Percentiles rank a stretch among this genome's conserved stretches.
Evolutionary conservation across 2,888 invertebrate species (phyloP).

Genomic region (Brachyptera putata): DNA sequence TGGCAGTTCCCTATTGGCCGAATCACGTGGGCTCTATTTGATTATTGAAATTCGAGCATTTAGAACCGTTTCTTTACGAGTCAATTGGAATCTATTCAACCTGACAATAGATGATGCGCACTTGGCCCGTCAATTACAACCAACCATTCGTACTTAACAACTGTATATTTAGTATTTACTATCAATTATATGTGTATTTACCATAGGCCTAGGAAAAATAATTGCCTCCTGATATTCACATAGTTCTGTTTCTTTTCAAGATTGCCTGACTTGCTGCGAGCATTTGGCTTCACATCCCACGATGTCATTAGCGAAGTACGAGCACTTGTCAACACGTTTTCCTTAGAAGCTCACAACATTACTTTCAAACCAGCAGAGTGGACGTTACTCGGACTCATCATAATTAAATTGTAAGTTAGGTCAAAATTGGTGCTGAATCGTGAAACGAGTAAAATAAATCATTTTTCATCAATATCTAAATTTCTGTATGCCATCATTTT

Average conservation of each 20-base stretch:
- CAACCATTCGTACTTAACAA: too few relatives aligned
- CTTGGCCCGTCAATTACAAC: too few relatives aligned
- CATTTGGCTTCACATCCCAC: constrained; percentile 47
- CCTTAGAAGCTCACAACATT: constrained; percentile 65
- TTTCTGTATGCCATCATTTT: not conserved
- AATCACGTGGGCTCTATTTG: too few relatives aligned
- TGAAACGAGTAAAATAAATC: too few relatives aligned
- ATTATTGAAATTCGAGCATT: too few relatives aligned
- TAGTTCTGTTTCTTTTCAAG: constrained; percentile 38
- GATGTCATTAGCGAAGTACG: constrained; percentile 42
- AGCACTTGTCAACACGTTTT: constrained; percentile 58
- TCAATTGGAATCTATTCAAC: too few relatives aligned
- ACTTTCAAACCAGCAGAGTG: constrained; percentile 67
- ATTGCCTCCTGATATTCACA: not conserved
- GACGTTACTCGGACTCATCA: constrained; percentile 64
- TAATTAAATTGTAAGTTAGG: constrained; percentile 61
- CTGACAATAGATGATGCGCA: too few relatives aligned
- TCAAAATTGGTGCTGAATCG: constrained; percentile 15
- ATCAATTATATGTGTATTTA: not conserved
- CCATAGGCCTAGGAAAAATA: not conserved
- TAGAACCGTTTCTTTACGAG: too few relatives aligned
- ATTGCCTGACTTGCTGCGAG: constrained; percentile 54
- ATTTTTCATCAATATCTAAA: not conserved
- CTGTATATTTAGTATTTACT: too few relatives aligned
- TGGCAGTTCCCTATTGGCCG: too few relatives aligned